Evolutionary conservation across 2,113 vertebrate species (phyloP).

Genomic region (Antechinus flavipes): DNA sequence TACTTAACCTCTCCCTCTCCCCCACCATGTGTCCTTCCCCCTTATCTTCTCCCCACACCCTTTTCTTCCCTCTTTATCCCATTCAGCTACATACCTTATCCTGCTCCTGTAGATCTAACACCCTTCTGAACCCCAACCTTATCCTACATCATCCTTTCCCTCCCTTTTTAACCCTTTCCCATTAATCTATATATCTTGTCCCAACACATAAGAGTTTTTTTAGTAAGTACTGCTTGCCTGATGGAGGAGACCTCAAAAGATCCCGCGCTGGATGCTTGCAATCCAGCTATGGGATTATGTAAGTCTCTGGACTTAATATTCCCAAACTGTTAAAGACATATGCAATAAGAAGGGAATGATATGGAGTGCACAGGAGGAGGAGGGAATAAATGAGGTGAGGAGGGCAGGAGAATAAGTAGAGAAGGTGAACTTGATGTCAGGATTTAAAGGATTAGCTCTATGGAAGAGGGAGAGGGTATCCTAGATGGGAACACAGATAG

Average conservation of each 20-base stretch:
- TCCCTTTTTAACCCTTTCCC: no score
- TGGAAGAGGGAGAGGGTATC: background rate
- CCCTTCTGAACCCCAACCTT: no score
- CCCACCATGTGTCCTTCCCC: no score
- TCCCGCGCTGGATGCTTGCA: background rate
- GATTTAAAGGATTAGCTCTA: background rate
- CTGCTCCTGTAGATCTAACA: no score
- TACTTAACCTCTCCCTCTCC: no score
- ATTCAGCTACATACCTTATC: no score
- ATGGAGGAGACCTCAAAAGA: background rate
- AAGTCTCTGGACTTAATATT: background rate
- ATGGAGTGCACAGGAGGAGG: background rate
- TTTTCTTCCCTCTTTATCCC: no score
- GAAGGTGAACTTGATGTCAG: background rate
- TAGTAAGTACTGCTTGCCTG: background rate
- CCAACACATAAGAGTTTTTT: background rate
- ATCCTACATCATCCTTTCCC: no score
- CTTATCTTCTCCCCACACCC: no score
- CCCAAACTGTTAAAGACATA: background rate
- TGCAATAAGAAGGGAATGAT: background rate
- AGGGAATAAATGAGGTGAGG: background rate
- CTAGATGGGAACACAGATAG: background rate
- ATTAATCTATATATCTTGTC: no score
- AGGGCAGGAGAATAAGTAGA: background rate
- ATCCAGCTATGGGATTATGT: background rate